Base-by-base conservation (phyloP, 2,888 invertebrate genomes). In the Galerucella calmariensis region DNA sequence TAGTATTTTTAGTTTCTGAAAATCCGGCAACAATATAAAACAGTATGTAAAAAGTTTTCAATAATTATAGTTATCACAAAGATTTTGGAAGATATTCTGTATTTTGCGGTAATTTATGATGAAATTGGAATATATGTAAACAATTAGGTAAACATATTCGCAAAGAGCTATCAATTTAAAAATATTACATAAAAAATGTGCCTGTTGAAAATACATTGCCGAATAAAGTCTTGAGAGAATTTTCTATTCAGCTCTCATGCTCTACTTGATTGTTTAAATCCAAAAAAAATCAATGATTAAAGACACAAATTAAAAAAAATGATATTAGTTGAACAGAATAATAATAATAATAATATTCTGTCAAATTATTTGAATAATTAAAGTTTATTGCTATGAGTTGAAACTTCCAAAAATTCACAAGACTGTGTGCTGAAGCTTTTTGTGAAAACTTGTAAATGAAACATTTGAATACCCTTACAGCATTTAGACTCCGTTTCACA, bases 1-100 rank as follows among this genome's bases (percentile, higher is more conserved):
- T 59, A 69, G 69, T 59, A 69, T 61, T 69, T 61, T 69, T 24
- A 69, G 44, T 59, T 61, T 44, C 20, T 27, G 6, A 69, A 59
- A 69, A 69, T 69, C 69, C 46, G 69, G 58, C 61, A 59, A 59
- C 14, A 35, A 35, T 59, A 59, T 59, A 27, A 59, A 27, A 16
- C 53, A 53, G 53, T 53, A 9, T 8, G 53, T 16, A 16, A 53
- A 53, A 53, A 9, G 9, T 53, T n/a, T 53, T 53, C 16, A 9
- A 53, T 53, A 53, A 53, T 14, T 53, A 53, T 48, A 48, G 14
- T 48, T 41, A 41, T 41, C 35, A 41, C 35, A 41, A 41, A 41
- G 35, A 41, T 41, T 41, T 41, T 8, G 35, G 35, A 41, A 1
- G 8, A 41, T 41, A 35, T 35, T 35, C 35, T 35, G 35, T 41